phyloP scores from a whole-genome alignment of 2,797 vertebrate species.

The Austrolebias charrua region DNA sequence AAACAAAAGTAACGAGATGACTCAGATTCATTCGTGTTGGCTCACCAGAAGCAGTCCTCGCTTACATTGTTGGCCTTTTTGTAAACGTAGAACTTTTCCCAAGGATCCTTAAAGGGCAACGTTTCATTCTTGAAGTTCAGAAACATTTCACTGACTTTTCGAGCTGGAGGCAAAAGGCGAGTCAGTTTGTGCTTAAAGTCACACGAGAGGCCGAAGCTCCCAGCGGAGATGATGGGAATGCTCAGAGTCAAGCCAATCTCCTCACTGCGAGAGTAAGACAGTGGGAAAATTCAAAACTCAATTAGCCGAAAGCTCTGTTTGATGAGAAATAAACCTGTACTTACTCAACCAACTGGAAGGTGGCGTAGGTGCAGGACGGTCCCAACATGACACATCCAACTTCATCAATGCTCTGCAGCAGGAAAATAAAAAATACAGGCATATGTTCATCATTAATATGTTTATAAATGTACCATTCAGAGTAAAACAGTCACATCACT shows the following conservation, averaged over 20 bases:
- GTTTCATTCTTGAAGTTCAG: conserved; percentile 77
- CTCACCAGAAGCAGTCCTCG: conserved; percentile 93
- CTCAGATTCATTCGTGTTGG: neutral
- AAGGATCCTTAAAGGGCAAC: conserved; percentile 59
- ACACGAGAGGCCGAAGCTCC: conserved; percentile 94
- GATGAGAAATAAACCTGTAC: conserved; percentile 59
- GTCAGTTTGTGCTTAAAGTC: conserved; percentile 88
- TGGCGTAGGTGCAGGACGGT: conserved; percentile 90
- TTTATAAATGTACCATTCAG: neutral
- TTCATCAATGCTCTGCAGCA: conserved; percentile 50
- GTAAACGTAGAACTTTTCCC: conserved; percentile 87
- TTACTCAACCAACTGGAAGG: conserved; percentile 94
- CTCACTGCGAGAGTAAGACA: conserved; percentile 69
- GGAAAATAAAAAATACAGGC: neutral
- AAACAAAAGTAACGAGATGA: neutral
- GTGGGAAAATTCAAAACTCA: neutral
- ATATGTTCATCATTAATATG: neutral
- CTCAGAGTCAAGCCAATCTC: conserved; percentile 80
- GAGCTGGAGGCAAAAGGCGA: conserved; percentile 88
- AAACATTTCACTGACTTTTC: conserved; percentile 86
- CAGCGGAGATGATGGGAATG: conserved; percentile 92
- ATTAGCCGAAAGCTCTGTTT: too few relatives aligned
- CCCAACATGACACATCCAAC: conserved; percentile 90
- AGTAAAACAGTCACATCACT: neutral
- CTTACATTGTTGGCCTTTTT: conserved; percentile 70